Percentiles rank a stretch among this genome's conserved stretches.
Conservation (phyloP, 2,888 invertebrate species). For the Aleiodes testaceus region DNA sequence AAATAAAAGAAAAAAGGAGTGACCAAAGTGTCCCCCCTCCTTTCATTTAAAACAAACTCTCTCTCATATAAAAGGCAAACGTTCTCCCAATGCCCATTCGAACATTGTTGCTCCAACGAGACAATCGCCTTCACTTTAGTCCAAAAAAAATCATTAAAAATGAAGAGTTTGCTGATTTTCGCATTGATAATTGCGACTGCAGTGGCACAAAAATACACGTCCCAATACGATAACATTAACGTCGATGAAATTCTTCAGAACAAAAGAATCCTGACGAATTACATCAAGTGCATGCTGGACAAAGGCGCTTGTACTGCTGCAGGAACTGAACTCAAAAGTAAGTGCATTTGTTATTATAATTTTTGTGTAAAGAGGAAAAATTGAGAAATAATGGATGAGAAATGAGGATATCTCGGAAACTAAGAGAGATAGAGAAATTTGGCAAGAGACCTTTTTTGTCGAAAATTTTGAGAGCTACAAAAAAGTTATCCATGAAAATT, state of each 20-base stretch:
- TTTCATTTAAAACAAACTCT: conserved; percentile 18
- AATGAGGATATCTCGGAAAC: too few species aligned
- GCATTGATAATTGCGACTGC: conserved; percentile 50
- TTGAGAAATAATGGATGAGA: too few species aligned
- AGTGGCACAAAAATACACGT: conserved; percentile 69
- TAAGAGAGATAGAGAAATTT: too few species aligned
- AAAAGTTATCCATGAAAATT: not conserved
- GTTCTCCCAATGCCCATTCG: conserved; percentile 43
- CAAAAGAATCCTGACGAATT: conserved; percentile 76
- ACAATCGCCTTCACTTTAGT: not conserved
- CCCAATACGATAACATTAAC: conserved; percentile 76
- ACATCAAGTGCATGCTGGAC: conserved; percentile 78
- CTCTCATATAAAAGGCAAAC: conserved; percentile 52
- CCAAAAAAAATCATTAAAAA: not conserved
- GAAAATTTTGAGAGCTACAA: conserved; percentile 10
- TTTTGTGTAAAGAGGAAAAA: too few species aligned
- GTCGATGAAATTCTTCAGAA: conserved; percentile 77
- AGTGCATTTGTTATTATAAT: conserved; percentile 62
- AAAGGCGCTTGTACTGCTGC: conserved; percentile 78
- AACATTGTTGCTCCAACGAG: conserved; percentile 45
- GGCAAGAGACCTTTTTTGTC: too few species aligned
- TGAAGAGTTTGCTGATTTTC: not conserved
- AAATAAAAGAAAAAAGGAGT: not conserved
- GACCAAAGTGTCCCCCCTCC: not conserved
- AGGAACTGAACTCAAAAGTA: conserved; percentile 78